Evolutionary conservation across 2,113 vertebrate species (phyloP), one percentile per base, ranked within the genome.

Genomic region (Tricholaema leucomelas): DNA sequence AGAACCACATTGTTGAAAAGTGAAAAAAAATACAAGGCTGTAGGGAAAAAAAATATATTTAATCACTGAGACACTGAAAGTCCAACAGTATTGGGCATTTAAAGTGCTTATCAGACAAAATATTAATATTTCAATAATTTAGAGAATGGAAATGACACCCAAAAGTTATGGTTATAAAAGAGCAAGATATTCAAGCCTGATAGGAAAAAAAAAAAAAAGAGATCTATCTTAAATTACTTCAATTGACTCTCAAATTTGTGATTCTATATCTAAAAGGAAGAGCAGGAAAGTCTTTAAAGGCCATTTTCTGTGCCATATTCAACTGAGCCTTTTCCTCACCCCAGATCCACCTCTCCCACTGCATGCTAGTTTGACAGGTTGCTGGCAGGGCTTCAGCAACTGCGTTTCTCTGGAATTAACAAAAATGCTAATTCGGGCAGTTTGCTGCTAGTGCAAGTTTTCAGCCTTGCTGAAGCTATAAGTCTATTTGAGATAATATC

Each of bases 371-470:
- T 91, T 93, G 96, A 94, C 93, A 90, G 76, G 58, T 82, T 93
- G 46, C 84, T 96, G 93, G 93, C 87, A 88, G 31, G 79, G 36
- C 70, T 89, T 89, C 93, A 92, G 65, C 70, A 89, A 92, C 63
- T 38, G 16, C 2, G 2, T 92, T 95, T 94, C 78, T 83, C 74
- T 42, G 75, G 86, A 96, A 96, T 96, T 94, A 92, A 87, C 82
- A 93, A 88, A 97, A 94, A 96, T 94, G 94, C 50, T 95, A 96
- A 94, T 94, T 93, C 92, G 85, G 89, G 75, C 65, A 88, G 72
- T 95, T 87, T 92, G 91, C 89, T 95, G 78, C 71, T 77, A 48
- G 80, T 76, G 83, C 73, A 85, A 88, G 28, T 84, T 85, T 91
- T 94, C 79, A 92, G 87, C 44, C 65, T 80, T 81, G 87, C 61